Evolutionary conservation across 2,113 vertebrate genomes (phyloP), one percentile per base, ranked within the genome.

Genomic region (Narcine bancroftii): DNA sequence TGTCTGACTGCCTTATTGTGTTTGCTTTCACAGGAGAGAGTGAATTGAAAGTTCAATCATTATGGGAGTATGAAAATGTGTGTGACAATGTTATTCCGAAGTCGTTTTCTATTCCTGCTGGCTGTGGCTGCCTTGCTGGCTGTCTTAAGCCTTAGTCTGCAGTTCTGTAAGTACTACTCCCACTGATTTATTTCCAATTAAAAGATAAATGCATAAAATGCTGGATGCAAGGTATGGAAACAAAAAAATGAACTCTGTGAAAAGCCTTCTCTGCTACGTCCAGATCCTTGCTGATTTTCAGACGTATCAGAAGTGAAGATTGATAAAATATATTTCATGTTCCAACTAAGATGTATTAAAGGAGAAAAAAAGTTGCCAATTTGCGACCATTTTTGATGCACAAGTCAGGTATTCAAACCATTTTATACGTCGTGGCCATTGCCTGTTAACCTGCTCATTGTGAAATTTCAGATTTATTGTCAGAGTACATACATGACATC

Each of bases 71-170:
- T 94, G 95, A 95, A 97, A 93, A 95, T 93, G 10, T 94, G 94
- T 75, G 71, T 93, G 96, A 98, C 94, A 97, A 99, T 99, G 99
- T 96, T 99, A 96, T 97, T 98, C 96, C 97, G 97, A 93, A 98
- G 97, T 94, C 97, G 97, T 93, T 99, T 99, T 96, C 94, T 99
- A 95, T 95, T 99, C 93, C 95, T 99, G 96, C 96, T 98, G 97
- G 96, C 96, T 94, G 96, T 99, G 92, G 99, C 96, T 93, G 98
- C 96, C 0, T 94, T 96, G 45, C 94, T 99, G 93, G 97, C 97
- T 93, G 95, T 99, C 93, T 39, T 99, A 94, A 99, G 98, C 93
- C 96, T 99, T 94, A 99, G 98, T 94, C 95, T 99, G 1, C 98
- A 99, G 76, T 98, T 98, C 96, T 97, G 97, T 99, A 94, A 98